phyloP scores from a whole-genome alignment of 92 coral and sea anemone species.

The Heliopora coerulea region DNA sequence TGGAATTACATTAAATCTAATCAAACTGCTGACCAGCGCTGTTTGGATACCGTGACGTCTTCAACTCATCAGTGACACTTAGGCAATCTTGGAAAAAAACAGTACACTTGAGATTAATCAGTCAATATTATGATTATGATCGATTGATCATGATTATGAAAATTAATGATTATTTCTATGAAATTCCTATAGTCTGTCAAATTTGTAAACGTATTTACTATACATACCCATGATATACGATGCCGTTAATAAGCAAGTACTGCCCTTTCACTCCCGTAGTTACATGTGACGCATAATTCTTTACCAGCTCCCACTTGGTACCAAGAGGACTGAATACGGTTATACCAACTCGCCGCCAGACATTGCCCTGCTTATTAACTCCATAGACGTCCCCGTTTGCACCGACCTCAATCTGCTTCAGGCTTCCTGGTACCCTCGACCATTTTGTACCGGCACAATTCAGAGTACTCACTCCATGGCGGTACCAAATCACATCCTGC shows the following conservation, averaged over 20 bases:
- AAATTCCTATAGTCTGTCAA: no score
- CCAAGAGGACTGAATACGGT: not conserved
- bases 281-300: not conserved
- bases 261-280: constrained; percentile 12
- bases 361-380: not conserved
- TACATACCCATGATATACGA: no score
- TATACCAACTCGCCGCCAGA: not conserved
- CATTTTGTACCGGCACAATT: constrained; percentile 7
- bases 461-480: not conserved
- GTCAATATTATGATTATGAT: no score
- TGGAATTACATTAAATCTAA: no score
- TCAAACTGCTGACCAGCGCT: no score
- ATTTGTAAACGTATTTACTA: no score
- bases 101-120: no score
- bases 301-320: not conserved
- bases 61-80: no score
- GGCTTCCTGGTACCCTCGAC: not conserved
- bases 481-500: not conserved
- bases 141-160: no score
- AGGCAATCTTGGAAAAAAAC: no score
- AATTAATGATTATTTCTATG: no score
- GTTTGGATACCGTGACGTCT: no score
- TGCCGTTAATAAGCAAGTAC: constrained; percentile 3
- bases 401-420: constrained; percentile 11
- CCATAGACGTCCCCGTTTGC: constrained; percentile 7